These are phyloP conservation scores for Anastrepha obliqua DNA, from an alignment of 1,140 invertebrate species.

Conservation along the genomic window DNA sequence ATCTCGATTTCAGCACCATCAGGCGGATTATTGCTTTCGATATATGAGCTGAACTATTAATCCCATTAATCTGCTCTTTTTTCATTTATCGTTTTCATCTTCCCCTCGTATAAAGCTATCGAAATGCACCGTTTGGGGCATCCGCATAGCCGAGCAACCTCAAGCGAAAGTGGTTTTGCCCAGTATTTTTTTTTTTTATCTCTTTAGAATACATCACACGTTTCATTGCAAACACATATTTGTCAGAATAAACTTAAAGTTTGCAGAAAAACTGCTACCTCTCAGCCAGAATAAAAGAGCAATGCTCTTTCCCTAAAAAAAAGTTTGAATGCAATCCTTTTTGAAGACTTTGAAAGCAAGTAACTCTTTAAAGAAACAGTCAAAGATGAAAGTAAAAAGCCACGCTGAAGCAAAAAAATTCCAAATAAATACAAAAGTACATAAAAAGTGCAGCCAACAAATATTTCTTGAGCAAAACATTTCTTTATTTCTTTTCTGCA, in stretches of 20 bases:
- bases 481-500: too few relatives aligned
- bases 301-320: background rate
- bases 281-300: background rate
- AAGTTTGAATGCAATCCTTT: background rate
- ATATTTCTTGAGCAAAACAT: too few relatives aligned
- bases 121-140: too few relatives aligned
- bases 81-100: too few relatives aligned
- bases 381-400: background rate
- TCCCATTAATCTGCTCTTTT: too few relatives aligned
- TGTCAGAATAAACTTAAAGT: background rate
- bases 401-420: background rate
- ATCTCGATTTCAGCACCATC: too few relatives aligned
- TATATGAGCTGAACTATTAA: too few relatives aligned
- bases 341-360: background rate
- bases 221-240: background rate
- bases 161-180: background rate
- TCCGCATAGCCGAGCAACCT: too few relatives aligned
- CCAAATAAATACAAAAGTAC: background rate
- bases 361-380: background rate
- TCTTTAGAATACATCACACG: background rate
- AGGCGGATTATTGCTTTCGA: too few relatives aligned
- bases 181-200: background rate
- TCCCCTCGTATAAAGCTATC: too few relatives aligned
- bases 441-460: background rate
- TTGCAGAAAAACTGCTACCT: background rate